Conservation (phyloP, 2,113 vertebrate species). For the Chloropsis hardwickii region DNA sequence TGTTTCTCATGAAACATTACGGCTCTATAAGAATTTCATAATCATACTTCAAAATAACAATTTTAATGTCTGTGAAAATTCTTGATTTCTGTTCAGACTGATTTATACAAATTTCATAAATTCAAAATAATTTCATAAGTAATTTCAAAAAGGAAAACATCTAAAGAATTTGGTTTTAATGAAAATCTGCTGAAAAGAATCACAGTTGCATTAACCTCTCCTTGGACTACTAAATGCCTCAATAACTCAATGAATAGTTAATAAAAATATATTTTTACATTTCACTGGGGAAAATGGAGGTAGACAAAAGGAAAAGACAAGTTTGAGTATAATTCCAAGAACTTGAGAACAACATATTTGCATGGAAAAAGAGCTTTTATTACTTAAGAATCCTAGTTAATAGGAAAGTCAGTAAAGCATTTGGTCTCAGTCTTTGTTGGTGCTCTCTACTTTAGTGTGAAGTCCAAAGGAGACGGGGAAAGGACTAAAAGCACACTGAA, state of each 20-base stretch:
- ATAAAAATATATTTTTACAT: slow-evolving; percentile 49
- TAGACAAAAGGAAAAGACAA: not conserved
- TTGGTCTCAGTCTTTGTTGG: not conserved
- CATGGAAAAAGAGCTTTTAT: slow-evolving; percentile 22
- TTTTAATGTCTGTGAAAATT: not conserved
- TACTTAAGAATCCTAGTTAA: not conserved
- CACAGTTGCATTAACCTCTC: not conserved
- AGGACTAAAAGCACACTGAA: not conserved
- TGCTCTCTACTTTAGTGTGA: not conserved
- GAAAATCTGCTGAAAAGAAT: not conserved
- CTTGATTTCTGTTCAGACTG: not conserved
- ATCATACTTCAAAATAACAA: not conserved
- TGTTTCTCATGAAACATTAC: not conserved
- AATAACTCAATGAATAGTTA: not conserved
- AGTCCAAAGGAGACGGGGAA: not conserved
- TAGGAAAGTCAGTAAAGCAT: slow-evolving; percentile 4
- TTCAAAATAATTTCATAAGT: not conserved
- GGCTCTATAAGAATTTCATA: not conserved
- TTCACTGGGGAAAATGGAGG: slow-evolving; percentile 6
- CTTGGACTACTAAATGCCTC: not conserved
- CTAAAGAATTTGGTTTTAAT: not conserved
- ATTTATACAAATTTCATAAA: not conserved
- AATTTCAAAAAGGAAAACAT: not conserved
- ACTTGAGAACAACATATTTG: not conserved
- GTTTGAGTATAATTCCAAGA: not conserved